phyloP scores from a whole-genome alignment of 2,888 invertebrate species.

The Aphrophora alni region DNA sequence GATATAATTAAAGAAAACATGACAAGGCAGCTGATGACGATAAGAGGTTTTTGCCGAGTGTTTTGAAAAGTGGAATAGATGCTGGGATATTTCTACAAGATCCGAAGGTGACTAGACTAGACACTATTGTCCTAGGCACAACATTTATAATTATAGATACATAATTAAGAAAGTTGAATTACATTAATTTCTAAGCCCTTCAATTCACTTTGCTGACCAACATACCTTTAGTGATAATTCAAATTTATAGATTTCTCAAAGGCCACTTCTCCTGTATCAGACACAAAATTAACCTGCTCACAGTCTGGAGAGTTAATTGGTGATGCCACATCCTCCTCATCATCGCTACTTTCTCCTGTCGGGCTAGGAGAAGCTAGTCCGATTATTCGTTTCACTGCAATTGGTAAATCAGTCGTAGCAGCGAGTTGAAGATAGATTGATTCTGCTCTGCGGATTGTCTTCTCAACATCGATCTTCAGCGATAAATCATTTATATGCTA shows the following conservation, averaged over 20 bases:
- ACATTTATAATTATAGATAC: too few relatives aligned
- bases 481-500: constrained; percentile 97
- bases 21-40: too few relatives aligned
- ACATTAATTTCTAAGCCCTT: too few relatives aligned
- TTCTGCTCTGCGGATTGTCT: constrained; percentile 85
- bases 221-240: constrained; percentile 57
- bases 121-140: too few relatives aligned
- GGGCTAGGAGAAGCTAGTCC: constrained; percentile 61
- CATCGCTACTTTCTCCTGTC: constrained; percentile 40
- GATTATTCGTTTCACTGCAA: constrained; percentile 73
- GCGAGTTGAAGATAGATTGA: constrained; percentile 90
- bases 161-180: too few relatives aligned
- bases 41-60: too few relatives aligned
- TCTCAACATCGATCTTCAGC: constrained; percentile 81
- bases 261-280: constrained; percentile 64
- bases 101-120: too few relatives aligned
- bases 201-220: too few relatives aligned
- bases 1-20: too few relatives aligned
- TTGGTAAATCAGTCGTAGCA: constrained; percentile 69
- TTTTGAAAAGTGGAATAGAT: too few relatives aligned
- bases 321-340: constrained; percentile 47
- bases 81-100: too few relatives aligned
- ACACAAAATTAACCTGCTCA: constrained; percentile 54
- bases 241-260: constrained; percentile 65
- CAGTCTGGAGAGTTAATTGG: constrained; percentile 47